A percentile compares a stretch with the other conserved stretches of the same genome.
Conservation (phyloP, 1,140 invertebrate species). For the Zaprionus kolodkinae region DNA sequence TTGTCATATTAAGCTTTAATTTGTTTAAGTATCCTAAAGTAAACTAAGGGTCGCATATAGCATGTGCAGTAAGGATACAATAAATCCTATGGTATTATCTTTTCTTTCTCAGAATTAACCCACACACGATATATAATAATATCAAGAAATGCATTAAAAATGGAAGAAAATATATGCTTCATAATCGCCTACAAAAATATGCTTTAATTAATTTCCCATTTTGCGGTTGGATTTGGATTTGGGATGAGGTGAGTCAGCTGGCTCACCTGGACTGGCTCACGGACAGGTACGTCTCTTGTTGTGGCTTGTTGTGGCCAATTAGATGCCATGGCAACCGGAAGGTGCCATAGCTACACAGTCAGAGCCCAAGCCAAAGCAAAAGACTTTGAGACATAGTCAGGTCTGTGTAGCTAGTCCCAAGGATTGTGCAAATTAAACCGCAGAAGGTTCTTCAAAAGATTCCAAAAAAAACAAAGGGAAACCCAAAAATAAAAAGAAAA, state of each 20-base stretch:
- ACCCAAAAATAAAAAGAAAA: slow-evolving; percentile 11
- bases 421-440: slow-evolving; percentile 74
- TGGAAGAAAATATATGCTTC: background rate
- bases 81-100: no score
- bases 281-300: background rate
- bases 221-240: background rate
- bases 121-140: background rate
- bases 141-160: background rate
- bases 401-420: slow-evolving; percentile 21
- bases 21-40: no score
- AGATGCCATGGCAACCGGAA: slow-evolving; percentile 38
- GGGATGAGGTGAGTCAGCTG: background rate
- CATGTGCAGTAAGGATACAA: no score
- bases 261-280: background rate
- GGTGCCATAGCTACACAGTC: background rate
- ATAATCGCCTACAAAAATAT: background rate
- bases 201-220: slow-evolving; percentile 1
- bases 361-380: slow-evolving; percentile 8
- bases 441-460: slow-evolving; percentile 31
- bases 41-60: no score
- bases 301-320: slow-evolving; percentile 38
- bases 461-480: slow-evolving; percentile 29
- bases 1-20: no score
- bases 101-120: background rate
- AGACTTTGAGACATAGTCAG: slow-evolving; percentile 12